A percentile compares a stretch with the other conserved stretches of the same genome.
Conservation (phyloP, 2,113 vertebrate species). For the Pomatostomus ruficeps region DNA sequence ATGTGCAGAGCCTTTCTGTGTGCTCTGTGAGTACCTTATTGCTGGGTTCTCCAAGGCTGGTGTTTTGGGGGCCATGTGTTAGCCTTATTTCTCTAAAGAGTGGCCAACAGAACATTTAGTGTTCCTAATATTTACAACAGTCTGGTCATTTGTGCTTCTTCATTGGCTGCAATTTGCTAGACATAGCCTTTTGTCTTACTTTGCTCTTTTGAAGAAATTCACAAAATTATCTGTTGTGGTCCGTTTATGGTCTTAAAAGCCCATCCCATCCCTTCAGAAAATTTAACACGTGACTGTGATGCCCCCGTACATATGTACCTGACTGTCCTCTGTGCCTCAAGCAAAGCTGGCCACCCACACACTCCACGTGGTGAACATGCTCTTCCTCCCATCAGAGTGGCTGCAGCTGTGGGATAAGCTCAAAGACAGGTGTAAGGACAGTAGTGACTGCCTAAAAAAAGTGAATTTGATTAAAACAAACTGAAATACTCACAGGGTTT, state of each 20-base stretch:
- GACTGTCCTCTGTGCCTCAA: background rate
- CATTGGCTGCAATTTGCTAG: background rate
- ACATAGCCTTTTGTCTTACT: background rate
- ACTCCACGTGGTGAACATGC: background rate
- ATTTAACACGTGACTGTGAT: rapidly evolving
- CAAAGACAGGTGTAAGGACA: background rate
- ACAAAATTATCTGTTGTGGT: background rate
- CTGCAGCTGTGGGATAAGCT: background rate
- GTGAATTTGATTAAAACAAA: background rate
- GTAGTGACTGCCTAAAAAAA: background rate
- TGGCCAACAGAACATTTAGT: background rate
- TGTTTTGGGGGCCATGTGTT: background rate
- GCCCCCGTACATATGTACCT: background rate
- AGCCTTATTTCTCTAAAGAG: background rate
- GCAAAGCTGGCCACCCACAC: background rate
- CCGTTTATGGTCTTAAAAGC: background rate
- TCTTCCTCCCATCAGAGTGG: background rate
- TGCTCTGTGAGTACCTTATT: background rate
- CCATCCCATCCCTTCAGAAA: background rate
- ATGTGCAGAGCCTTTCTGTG: background rate
- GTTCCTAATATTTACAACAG: background rate
- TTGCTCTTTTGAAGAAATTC: background rate
- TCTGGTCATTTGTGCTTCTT: background rate
- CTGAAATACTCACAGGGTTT: background rate
- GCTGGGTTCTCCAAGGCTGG: background rate